phyloP scores from a whole-genome alignment of 2,888 invertebrate species.

The Icerya purchasi region DNA sequence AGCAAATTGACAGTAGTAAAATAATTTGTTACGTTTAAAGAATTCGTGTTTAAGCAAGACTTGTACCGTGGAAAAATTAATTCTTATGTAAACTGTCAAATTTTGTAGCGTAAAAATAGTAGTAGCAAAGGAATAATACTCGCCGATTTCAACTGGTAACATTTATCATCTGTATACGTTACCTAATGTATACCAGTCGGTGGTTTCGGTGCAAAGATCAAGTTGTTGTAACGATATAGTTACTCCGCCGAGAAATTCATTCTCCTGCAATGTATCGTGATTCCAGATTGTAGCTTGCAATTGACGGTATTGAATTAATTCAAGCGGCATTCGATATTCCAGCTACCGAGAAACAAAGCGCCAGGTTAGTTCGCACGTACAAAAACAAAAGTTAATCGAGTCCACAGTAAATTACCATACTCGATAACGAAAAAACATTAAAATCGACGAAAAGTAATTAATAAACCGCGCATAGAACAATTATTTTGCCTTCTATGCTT shows the following conservation, averaged over 20 bases:
- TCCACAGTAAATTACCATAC: too few species aligned
- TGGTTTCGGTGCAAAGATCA: conserved; percentile 53
- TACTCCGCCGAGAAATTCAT: conserved; percentile 84
- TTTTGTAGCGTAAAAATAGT: too few species aligned
- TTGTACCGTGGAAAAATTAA: too few species aligned
- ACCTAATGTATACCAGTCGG: conserved; percentile 65
- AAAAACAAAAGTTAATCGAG: too few species aligned
- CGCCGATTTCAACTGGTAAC: neutral
- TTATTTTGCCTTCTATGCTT: too few species aligned
- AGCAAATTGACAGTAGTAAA: too few species aligned
- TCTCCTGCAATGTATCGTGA: conserved; percentile 80
- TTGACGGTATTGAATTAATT: conserved; percentile 47
- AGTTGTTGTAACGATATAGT: conserved; percentile 51
- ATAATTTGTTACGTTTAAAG: too few species aligned
- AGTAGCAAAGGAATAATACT: too few species aligned
- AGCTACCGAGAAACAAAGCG: conserved; percentile 33
- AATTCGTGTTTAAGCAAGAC: too few species aligned
- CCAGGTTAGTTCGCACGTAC: too few species aligned
- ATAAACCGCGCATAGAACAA: too few species aligned
- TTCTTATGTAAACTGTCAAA: too few species aligned
- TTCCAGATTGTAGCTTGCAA: conserved; percentile 91
- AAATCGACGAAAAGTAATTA: neutral
- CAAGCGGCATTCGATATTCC: conserved; percentile 66
- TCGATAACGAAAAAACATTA: neutral
- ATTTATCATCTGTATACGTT: conserved; percentile 22